A percentile compares a stretch with the other conserved stretches of the same genome.
These are phyloP conservation scores for Pseudomyrmex concolor DNA, from an alignment of 1,140 invertebrate species.

Conservation along the genomic window DNA sequence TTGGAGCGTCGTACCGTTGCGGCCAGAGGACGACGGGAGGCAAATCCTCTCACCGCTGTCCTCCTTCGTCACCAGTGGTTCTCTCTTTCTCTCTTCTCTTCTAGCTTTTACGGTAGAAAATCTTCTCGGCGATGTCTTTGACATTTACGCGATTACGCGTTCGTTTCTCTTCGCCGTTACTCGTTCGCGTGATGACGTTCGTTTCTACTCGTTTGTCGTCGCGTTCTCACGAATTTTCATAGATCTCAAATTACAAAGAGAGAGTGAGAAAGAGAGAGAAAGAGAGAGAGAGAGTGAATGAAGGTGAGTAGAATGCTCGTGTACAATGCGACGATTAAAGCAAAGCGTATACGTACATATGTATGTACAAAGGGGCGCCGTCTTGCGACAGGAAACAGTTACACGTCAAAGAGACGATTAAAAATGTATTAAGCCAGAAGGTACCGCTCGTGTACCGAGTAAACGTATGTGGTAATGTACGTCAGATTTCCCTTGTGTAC, in stretches of 20 bases:
- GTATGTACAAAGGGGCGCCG: slow-evolving; percentile 41
- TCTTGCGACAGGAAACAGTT: slow-evolving; percentile 29
- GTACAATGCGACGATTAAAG: slow-evolving; percentile 55
- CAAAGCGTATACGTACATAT: neutral
- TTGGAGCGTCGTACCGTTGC: slow-evolving; percentile 60
- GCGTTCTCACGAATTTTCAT: slow-evolving; percentile 48
- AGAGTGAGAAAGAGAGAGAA: neutral
- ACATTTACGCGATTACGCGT: slow-evolving; percentile 55
- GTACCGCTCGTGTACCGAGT: neutral
- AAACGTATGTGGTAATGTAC: neutral
- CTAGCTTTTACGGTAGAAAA: slow-evolving; percentile 41
- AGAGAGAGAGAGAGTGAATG: too few species aligned
- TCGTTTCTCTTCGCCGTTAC: slow-evolving; percentile 14
- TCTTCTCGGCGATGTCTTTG: slow-evolving; percentile 51
- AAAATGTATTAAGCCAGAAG: slow-evolving; percentile 34
- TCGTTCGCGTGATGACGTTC: neutral
- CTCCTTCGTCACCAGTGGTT: slow-evolving; percentile 6
- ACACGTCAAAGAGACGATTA: slow-evolving; percentile 39
- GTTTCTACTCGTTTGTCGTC: slow-evolving; percentile 26
- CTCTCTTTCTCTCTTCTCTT: neutral
- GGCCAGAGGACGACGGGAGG: slow-evolving; percentile 23
- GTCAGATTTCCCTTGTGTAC: neutral
- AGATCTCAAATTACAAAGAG: slow-evolving; percentile 36
- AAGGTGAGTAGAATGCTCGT: neutral
- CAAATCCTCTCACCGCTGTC: slow-evolving; percentile 48